phyloP scores from a whole-genome alignment of 2,113 vertebrate genomes.

The Suricata suricatta region DNA sequence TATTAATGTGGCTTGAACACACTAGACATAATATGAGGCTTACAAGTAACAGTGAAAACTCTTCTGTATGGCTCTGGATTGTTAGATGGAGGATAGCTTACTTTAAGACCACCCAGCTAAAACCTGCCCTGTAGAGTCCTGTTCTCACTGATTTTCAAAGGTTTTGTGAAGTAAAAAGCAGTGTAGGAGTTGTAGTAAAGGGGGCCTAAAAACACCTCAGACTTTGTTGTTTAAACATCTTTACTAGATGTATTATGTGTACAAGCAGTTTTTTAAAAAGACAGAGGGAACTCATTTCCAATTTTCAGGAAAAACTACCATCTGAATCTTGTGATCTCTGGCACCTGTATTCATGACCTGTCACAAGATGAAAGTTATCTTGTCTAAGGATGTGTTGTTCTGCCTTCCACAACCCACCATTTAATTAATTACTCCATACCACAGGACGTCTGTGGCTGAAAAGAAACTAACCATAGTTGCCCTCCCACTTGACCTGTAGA shows the following conservation, averaged over 20 bases:
- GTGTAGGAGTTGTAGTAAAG: not conserved
- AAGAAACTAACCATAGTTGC: slow-evolving; percentile 58
- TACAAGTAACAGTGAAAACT: slow-evolving; percentile 5
- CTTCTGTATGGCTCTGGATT: not conserved
- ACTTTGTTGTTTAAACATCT: slow-evolving; percentile 13
- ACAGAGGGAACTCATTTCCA: not conserved
- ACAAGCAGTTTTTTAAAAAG: slow-evolving; percentile 1
- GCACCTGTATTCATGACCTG: not conserved
- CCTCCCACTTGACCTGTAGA: slow-evolving; percentile 24
- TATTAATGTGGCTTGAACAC: not conserved
- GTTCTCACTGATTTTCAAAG: not conserved
- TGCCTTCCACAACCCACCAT: slow-evolving; percentile 42
- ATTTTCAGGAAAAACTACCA: not conserved
- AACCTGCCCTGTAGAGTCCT: not conserved
- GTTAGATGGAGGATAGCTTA: not conserved
- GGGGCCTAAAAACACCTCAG: not conserved
- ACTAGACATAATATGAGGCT: not conserved
- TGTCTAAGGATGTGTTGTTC: slow-evolving; percentile 56
- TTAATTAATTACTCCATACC: slow-evolving; percentile 79
- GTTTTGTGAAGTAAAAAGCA: slow-evolving; percentile 7
- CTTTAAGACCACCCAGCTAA: not conserved
- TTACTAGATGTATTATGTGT: not conserved
- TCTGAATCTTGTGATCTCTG: not conserved
- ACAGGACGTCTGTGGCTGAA: slow-evolving; percentile 61
- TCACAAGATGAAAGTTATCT: slow-evolving; percentile 34